Evolutionary conservation across 2,113 vertebrate genomes (phyloP).

Genomic region (Progne subis): DNA sequence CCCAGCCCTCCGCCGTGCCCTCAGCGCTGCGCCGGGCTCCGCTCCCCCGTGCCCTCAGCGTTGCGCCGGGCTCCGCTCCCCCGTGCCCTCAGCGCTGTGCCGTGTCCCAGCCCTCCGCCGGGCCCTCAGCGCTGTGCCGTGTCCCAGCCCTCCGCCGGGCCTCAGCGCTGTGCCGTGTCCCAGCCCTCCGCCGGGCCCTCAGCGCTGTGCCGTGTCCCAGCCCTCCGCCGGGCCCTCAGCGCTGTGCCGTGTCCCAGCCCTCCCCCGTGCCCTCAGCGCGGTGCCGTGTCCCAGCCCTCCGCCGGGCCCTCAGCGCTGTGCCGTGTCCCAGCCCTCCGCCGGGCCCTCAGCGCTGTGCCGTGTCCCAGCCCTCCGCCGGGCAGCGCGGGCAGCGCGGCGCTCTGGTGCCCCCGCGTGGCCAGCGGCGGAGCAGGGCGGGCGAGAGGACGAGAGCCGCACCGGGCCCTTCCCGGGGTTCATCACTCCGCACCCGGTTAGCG

Average conservation of each 20-base stretch:
- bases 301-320: too few species aligned
- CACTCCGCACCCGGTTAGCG: not conserved
- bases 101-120: not conserved
- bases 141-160: too few species aligned
- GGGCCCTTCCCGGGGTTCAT: too few species aligned
- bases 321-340: fast-evolving
- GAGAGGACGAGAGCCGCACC: too few species aligned
- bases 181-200: not conserved
- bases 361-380: not conserved
- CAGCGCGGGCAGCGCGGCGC: not conserved
- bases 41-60: fast-evolving
- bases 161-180: not conserved
- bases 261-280: not conserved
- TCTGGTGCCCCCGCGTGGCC: conserved; percentile 68
- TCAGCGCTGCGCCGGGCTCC: too few species aligned
- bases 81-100: not conserved
- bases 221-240: fast-evolving
- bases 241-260: too few species aligned
- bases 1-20: not conserved
- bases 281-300: not conserved
- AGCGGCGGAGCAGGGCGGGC: not conserved
- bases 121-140: fast-evolving
- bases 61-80: too few species aligned
- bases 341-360: not conserved
- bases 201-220: too few species aligned